A percentile compares a stretch with the other conserved stretches of the same genome.
Evolutionary conservation across 2,888 invertebrate genomes (phyloP).

Genomic region (Ochlodes sylvanus): DNA sequence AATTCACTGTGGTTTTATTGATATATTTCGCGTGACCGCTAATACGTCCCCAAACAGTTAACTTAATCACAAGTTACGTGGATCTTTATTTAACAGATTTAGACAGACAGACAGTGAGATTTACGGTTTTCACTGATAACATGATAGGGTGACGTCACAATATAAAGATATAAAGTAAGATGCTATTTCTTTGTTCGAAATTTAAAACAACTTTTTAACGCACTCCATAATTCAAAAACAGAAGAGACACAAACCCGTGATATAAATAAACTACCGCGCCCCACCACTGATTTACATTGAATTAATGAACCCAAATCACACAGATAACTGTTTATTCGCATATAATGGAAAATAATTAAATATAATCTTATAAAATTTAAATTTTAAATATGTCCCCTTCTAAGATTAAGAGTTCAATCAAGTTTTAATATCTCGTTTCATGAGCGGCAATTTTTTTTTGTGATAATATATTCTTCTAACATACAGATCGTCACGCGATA

Average conservation of each 20-base stretch:
- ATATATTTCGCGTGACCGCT: too few species aligned
- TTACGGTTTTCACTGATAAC: too few species aligned
- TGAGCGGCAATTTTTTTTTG: slow-evolving; percentile 16
- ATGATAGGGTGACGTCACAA: too few species aligned
- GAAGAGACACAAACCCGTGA: neutral
- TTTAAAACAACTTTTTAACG: too few species aligned
- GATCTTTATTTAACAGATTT: too few species aligned
- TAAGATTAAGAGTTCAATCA: slow-evolving; percentile 16
- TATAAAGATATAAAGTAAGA: too few species aligned
- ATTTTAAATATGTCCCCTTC: slow-evolving; percentile 30
- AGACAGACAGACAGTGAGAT: too few species aligned
- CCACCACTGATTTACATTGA: slow-evolving; percentile 28
- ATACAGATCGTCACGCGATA: slow-evolving; percentile 27
- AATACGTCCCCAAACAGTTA: too few species aligned
- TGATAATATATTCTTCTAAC: slow-evolving; percentile 7
- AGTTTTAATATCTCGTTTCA: slow-evolving; percentile 12
- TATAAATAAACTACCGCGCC: slow-evolving; percentile 2
- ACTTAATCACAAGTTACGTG: too few species aligned
- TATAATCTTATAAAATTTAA: slow-evolving; percentile 30
- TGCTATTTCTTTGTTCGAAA: too few species aligned
- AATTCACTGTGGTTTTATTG: too few species aligned
- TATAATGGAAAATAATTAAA: slow-evolving; percentile 37
- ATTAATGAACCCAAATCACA: slow-evolving; percentile 33
- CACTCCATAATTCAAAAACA: neutral
- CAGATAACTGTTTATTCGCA: slow-evolving; percentile 34